phyloP scores from a whole-genome alignment of 2,888 invertebrate genomes.

The Nesidiocoris tenuis region DNA sequence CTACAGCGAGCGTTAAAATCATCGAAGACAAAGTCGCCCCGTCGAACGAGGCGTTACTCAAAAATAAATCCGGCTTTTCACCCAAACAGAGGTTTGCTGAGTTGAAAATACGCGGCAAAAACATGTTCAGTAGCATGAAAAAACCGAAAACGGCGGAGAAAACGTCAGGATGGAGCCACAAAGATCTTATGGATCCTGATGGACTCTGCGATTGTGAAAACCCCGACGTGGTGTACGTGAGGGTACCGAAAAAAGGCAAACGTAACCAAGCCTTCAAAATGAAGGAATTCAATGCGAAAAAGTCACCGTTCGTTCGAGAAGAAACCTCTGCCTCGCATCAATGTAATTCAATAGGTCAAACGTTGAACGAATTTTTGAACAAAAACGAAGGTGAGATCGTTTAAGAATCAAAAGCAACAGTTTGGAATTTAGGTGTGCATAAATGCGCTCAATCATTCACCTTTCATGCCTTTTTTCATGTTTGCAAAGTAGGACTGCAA shows the following conservation, averaged over 20 bases:
- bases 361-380: conserved; percentile 14
- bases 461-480: too few species aligned
- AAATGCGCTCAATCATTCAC: too few species aligned
- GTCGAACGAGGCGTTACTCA: neutral
- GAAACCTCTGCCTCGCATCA: too few species aligned
- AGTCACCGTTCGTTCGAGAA: conserved; percentile 11
- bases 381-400: conserved; percentile 29
- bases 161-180: conserved; percentile 36
- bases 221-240: conserved; percentile 40
- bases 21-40: conserved; percentile 3
- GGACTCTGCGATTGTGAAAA: conserved; percentile 34
- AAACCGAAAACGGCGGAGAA: neutral
- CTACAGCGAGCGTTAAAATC: conserved; percentile 5
- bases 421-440: too few species aligned
- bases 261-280: conserved; percentile 37
- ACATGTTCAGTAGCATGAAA: conserved; percentile 23
- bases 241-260: conserved; percentile 35
- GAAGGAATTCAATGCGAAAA: conserved; percentile 37
- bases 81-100: conserved; percentile 33
- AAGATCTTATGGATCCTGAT: conserved; percentile 24
- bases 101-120: conserved; percentile 38
- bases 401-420: neutral
- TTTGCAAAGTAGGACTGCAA: too few species aligned
- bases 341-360: neutral
- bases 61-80: conserved; percentile 28